These are phyloP conservation scores for Steinernema carpocapsae DNA, from an alignment of 2,888 invertebrate species.

Conservation along the genomic window DNA sequence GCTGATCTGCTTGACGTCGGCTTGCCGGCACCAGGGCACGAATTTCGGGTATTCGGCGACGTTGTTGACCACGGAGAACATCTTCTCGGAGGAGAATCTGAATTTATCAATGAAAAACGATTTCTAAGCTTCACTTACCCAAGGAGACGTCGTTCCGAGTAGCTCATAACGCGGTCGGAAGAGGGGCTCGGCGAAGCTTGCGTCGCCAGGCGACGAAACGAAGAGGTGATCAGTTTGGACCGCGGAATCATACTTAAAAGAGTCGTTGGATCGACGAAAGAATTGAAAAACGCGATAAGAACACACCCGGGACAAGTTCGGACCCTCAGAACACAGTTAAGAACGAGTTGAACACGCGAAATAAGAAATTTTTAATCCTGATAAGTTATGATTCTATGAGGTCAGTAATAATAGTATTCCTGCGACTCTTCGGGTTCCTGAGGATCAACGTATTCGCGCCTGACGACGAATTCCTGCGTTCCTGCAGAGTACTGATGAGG, in stretches of 20 bases:
- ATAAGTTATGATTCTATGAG: no score
- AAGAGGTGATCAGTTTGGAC: not conserved
- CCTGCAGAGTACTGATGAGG: no score
- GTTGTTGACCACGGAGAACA: slow-evolving; percentile 62
- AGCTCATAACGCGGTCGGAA: slow-evolving; percentile 14
- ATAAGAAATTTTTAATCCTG: no score
- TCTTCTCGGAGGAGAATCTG: slow-evolving; percentile 62
- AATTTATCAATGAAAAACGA: no score
- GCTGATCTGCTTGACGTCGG: slow-evolving; percentile 47
- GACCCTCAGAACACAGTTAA: no score
- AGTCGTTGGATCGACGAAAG: no score
- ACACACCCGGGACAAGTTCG: no score
- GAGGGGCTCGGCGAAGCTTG: not conserved
- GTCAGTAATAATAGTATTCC: no score
- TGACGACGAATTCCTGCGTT: no score
- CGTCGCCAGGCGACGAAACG: not conserved
- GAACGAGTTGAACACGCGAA: not conserved
- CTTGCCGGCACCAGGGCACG: slow-evolving; percentile 62
- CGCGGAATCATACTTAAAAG: not conserved
- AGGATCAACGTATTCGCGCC: no score
- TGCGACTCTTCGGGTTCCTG: no score
- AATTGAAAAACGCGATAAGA: no score
- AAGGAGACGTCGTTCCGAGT: slow-evolving; percentile 10
- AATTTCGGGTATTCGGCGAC: slow-evolving; percentile 61
- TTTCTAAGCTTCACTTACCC: not conserved